Conservation (phyloP, 2,113 vertebrate genomes). For the Aphyosemion australe region DNA sequence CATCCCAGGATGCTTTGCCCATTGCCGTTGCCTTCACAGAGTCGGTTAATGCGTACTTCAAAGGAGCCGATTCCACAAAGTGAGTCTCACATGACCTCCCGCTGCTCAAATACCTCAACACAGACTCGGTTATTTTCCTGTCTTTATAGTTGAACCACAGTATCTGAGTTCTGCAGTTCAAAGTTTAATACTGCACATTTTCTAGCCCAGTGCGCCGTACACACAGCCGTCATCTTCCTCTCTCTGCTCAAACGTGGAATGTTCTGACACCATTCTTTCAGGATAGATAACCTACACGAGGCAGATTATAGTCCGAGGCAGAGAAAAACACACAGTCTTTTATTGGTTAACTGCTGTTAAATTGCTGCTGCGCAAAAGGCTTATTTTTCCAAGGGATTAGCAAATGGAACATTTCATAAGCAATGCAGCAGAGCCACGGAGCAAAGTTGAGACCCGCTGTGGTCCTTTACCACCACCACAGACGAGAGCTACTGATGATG, state of each 20-base stretch:
- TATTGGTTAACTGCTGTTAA: slow-evolving; percentile 78
- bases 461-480: neutral
- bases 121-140: slow-evolving; percentile 34
- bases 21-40: slow-evolving; percentile 97
- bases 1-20: slow-evolving; percentile 91
- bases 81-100: slow-evolving; percentile 82
- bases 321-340: slow-evolving; percentile 73
- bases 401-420: slow-evolving; percentile 78
- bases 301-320: slow-evolving; percentile 70
- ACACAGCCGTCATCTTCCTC: slow-evolving; percentile 5
- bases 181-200: no score
- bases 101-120: slow-evolving; percentile 37
- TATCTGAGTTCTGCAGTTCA: neutral
- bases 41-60: slow-evolving; percentile 98
- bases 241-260: slow-evolving; percentile 54
- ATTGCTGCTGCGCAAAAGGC: slow-evolving; percentile 70
- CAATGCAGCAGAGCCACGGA: slow-evolving; percentile 48
- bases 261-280: slow-evolving; percentile 78
- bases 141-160: slow-evolving; percentile 23
- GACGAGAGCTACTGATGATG: slow-evolving; percentile 6
- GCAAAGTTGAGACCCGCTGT: slow-evolving; percentile 38
- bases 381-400: slow-evolving; percentile 75
- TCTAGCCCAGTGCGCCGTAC: neutral
- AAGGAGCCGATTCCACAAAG: slow-evolving; percentile 98
- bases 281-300: slow-evolving; percentile 67